Base-by-base conservation (phyloP, 2,888 invertebrate species). In the Zonitis immaculata region DNA sequence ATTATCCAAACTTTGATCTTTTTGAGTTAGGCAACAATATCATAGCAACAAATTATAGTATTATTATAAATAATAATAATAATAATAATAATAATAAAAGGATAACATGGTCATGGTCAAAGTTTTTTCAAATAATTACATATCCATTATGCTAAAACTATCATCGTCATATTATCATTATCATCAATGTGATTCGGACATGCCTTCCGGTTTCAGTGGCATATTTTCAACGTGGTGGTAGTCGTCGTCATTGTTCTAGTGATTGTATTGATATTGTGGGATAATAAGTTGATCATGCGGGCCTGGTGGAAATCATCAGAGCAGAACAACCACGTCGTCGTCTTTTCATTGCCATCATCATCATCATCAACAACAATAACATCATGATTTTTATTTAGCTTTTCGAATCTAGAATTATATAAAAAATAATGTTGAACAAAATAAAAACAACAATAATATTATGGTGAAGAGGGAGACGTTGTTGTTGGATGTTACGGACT, bases 401-500 rank as follows among this genome's bases (percentile, higher is more conserved):
- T 30, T 30, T 30, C 16, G 1, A 16, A 35, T 12, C 32, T 32
- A 14, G 35, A 35, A 18, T 35, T 39, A 6, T 35, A 35, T 7
- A 32, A 6, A n/a, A 6, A n/a, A 32, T 7, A 35, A 14, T 39
- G 6, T 1, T 11, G 14, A 35, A 35, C 28, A 32, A 32, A 18
- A 39, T 2, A 0, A n/a, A 39, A 8, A 18, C 11, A 39, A 39
- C 39, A 16, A n/a, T n/a, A n/a, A n/a, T n/a, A n/a, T n/a, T n/a
- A n/a, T 55, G 56, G 48, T 42, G 51, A 42, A 56, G 58, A 60
- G 61, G 63, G 65, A 62, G 59, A 61, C 65, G 54, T 56, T 61
- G 48, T 65, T 14, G 39, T 14, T 14, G 18, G 6, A 11, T 39
- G 69, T 70, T 66, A 68, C 68, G 71, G 68, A 62, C 69, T 65